Conservation (phyloP, 2,888 invertebrate species). For the Eupeodes luniger region DNA sequence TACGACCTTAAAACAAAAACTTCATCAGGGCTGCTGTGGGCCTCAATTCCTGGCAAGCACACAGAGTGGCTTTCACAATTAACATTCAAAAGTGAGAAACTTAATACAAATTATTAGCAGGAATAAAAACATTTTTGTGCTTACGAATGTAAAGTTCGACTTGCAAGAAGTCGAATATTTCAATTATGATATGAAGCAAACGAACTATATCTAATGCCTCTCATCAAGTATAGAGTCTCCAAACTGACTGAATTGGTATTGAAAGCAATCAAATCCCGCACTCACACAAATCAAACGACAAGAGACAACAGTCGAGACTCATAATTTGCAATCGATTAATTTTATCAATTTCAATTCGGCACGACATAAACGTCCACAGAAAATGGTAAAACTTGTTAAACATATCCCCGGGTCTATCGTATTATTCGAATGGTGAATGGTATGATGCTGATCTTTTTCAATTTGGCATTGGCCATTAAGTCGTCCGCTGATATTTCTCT, state of each 20-base stretch:
- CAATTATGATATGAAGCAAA: neutral
- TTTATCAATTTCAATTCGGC: slow-evolving; percentile 64
- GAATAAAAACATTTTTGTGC: too few species aligned
- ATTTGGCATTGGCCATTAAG: slow-evolving; percentile 60
- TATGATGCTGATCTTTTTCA: slow-evolving; percentile 64
- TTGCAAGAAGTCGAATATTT: too few species aligned
- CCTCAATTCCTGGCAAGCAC: too few species aligned
- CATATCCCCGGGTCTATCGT: slow-evolving; percentile 38
- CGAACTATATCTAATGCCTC: too few species aligned
- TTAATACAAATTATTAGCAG: too few species aligned
- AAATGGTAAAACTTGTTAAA: slow-evolving; percentile 62
- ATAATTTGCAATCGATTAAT: slow-evolving; percentile 73
- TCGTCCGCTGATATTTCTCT: slow-evolving; percentile 25
- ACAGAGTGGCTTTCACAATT: too few species aligned
- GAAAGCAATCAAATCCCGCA: neutral
- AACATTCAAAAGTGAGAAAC: too few species aligned
- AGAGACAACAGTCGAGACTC: slow-evolving; percentile 43
- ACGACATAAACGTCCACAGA: slow-evolving; percentile 45
- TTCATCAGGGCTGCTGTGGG: too few species aligned
- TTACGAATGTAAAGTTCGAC: too few species aligned
- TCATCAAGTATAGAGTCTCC: neutral
- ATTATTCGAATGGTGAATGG: slow-evolving; percentile 41
- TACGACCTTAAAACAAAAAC: too few species aligned
- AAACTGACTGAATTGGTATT: slow-evolving; percentile 11
- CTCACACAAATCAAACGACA: neutral